phyloP scores from a whole-genome alignment of 2,888 invertebrate genomes.

The Diploptera punctata region DNA sequence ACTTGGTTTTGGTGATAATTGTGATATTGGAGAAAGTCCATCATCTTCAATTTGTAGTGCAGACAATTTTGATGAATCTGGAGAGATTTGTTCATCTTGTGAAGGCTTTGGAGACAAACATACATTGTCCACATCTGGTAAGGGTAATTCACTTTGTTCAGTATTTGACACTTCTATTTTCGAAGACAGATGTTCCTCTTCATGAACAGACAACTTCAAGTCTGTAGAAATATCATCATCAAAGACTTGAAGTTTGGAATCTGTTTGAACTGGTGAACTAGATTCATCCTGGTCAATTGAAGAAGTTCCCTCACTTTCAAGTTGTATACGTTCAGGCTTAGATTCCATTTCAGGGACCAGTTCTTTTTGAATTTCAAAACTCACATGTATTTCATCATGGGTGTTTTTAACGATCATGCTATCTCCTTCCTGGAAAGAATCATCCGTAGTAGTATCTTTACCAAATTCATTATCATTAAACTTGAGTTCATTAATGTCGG shows the following conservation, averaged over 20 bases:
- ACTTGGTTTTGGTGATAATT: no score
- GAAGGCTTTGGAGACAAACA: no score
- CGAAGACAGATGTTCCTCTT: background rate
- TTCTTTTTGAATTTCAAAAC: conserved; percentile 38
- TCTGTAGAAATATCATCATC: background rate
- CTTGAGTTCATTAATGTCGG: background rate
- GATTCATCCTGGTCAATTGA: conserved; percentile 15
- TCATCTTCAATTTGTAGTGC: no score
- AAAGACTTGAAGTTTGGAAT: background rate
- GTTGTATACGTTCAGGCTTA: conserved; percentile 30
- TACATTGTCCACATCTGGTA: no score
- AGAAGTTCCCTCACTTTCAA: conserved; percentile 16
- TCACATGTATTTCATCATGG: background rate
- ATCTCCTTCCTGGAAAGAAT: background rate
- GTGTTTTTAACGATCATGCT: background rate
- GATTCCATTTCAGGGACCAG: conserved; percentile 32
- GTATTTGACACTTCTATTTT: background rate
- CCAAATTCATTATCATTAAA: background rate
- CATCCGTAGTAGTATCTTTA: background rate
- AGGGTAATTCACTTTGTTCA: no score
- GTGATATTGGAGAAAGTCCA: no score
- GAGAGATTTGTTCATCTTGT: no score
- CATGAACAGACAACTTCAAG: background rate
- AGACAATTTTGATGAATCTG: no score
- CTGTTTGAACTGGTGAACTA: background rate